Evolutionary conservation across 2,888 invertebrate genomes (phyloP).

Genomic region (Teinopalpus imperialis): DNA sequence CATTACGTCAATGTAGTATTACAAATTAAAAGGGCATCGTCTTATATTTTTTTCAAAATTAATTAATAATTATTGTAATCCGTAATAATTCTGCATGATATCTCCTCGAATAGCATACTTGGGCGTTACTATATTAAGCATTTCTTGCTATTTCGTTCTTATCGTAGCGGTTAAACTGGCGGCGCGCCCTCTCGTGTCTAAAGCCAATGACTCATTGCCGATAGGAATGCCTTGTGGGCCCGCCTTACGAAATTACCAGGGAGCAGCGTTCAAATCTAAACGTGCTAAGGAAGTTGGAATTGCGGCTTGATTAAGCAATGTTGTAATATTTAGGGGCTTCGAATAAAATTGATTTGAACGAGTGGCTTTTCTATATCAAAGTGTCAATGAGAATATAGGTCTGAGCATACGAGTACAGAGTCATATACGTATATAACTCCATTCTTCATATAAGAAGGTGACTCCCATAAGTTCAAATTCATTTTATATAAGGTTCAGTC

Average conservation of each 20-base stretch:
- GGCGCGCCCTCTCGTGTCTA: slow-evolving; percentile 43
- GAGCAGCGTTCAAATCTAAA: slow-evolving; percentile 48
- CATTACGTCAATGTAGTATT: too few species aligned
- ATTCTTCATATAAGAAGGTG: too few species aligned
- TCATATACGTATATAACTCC: too few species aligned
- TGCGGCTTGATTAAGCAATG: slow-evolving; percentile 48
- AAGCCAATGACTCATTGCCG: slow-evolving; percentile 48
- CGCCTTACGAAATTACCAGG: slow-evolving; percentile 52
- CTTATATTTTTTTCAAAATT: too few species aligned
- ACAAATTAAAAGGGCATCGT: too few species aligned
- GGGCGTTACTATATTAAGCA: slow-evolving; percentile 27
- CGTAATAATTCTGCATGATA: too few species aligned
- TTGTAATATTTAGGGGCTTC: slow-evolving; percentile 31
- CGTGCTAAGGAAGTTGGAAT: slow-evolving; percentile 55
- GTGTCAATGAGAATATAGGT: too few species aligned
- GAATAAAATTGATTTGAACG: slow-evolving; percentile 2
- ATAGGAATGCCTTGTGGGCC: slow-evolving; percentile 53
- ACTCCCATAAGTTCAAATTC: too few species aligned
- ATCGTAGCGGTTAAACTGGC: slow-evolving; percentile 33
- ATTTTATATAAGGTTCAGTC: too few species aligned
- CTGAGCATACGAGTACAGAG: too few species aligned
- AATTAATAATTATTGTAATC: too few species aligned
- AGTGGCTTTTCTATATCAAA: background rate
- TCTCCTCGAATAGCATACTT: slow-evolving; percentile 6
- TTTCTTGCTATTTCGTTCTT: slow-evolving; percentile 42